Conservation (phyloP, 2,797 vertebrate genomes). For the Tapirus indicus region DNA sequence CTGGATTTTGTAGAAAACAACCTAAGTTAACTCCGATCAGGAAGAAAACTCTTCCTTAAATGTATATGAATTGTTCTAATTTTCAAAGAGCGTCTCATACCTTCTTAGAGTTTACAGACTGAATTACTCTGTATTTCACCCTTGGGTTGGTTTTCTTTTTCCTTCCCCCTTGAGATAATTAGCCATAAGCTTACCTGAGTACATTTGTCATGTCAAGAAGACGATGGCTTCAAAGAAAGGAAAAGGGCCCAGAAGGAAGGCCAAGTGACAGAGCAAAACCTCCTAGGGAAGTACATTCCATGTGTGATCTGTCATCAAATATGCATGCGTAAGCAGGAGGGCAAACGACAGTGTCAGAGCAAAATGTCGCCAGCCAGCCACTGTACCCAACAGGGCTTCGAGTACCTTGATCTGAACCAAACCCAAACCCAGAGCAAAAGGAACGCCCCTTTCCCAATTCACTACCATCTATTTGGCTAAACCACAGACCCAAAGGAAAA, state of each 20-base stretch:
- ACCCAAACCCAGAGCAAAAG: not conserved
- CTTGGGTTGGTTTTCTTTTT: conserved; percentile 21
- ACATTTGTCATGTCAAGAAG: conserved; percentile 70
- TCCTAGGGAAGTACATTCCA: conserved; percentile 49
- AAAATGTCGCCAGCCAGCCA: fast-evolving
- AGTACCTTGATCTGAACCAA: not conserved
- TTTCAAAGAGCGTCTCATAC: not conserved
- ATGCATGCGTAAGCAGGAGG: not conserved
- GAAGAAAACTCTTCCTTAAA: not conserved
- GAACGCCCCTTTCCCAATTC: not conserved
- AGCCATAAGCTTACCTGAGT: conserved; percentile 57
- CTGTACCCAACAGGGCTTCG: not conserved
- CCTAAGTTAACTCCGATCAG: not conserved
- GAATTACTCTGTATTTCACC: conserved; percentile 53
- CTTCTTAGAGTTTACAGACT: conserved; percentile 28
- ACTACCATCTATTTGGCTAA: not conserved
- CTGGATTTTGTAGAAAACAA: not conserved
- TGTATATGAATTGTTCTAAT: not conserved
- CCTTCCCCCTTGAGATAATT: conserved; percentile 68
- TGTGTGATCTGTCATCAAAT: conserved; percentile 40
- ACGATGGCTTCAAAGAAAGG: conserved; percentile 68
- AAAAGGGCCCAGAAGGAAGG: conserved; percentile 49
- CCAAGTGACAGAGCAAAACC: conserved; percentile 43
- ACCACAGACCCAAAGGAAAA: not conserved
- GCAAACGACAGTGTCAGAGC: not conserved